Evolutionary conservation across 1,140 invertebrate species (phyloP).

Genomic region (Ditylenchus dipsaci): DNA sequence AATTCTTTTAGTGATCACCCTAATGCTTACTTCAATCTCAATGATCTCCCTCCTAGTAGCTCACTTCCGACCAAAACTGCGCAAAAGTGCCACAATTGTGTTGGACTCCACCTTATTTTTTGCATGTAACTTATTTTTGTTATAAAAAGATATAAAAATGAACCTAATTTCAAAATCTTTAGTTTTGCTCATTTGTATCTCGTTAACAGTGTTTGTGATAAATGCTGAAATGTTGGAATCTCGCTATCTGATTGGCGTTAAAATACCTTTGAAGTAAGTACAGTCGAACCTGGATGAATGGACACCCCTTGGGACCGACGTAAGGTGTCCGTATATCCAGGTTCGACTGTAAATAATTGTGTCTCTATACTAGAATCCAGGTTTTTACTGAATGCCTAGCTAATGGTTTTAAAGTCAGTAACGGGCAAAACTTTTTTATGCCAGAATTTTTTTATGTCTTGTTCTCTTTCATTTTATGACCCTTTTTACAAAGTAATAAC

Average conservation of each 20-base stretch:
- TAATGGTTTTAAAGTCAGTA: too few relatives aligned
- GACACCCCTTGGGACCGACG: too few relatives aligned
- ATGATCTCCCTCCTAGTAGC: conserved; percentile 38
- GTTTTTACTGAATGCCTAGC: too few relatives aligned
- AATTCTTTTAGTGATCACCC: conserved; percentile 12
- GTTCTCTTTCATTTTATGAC: too few relatives aligned
- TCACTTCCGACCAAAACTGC: conserved; percentile 32
- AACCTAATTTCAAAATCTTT: conserved; percentile 10
- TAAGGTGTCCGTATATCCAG: too few relatives aligned
- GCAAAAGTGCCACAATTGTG: conserved; percentile 39
- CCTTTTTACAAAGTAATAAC: too few relatives aligned
- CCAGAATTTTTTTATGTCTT: too few relatives aligned
- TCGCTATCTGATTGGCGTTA: conserved; percentile 51
- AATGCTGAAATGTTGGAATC: conserved; percentile 58
- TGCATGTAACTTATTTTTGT: conserved; percentile 37
- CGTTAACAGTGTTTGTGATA: conserved; percentile 52
- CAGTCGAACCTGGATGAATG: too few relatives aligned
- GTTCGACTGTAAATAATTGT: too few relatives aligned
- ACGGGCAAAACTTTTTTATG: too few relatives aligned
- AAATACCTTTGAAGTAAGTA: conserved; percentile 48
- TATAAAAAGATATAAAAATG: neutral
- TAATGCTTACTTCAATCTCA: conserved; percentile 22
- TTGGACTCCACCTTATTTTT: conserved; percentile 36
- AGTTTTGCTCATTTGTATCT: conserved; percentile 50
- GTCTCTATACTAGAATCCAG: too few relatives aligned